phyloP scores from a whole-genome alignment of 1,140 invertebrate species.

The Meteorus sp. region DNA sequence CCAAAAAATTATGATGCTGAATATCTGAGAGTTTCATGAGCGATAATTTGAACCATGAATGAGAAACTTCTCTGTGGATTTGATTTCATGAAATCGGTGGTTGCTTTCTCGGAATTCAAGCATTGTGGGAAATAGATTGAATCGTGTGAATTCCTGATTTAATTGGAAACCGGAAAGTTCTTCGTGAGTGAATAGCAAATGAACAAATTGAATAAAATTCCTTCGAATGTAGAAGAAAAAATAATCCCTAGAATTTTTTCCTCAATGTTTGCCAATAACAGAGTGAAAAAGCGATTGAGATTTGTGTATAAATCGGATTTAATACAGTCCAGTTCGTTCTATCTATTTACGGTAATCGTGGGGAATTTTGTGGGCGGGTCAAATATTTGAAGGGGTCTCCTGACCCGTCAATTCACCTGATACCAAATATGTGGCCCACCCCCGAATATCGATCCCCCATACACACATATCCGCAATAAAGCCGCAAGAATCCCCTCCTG shows the following conservation, averaged over 20 bases:
- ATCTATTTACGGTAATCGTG: conserved; percentile 25
- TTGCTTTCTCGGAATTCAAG: no score
- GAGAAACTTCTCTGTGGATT: no score
- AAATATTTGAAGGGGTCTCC: conserved; percentile 26
- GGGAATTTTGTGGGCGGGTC: conserved; percentile 24
- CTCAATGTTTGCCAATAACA: background rate
- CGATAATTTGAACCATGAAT: no score
- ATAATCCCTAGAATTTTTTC: no score
- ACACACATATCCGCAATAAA: background rate
- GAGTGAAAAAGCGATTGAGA: background rate
- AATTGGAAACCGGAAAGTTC: no score
- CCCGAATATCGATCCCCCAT: background rate
- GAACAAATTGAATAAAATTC: background rate
- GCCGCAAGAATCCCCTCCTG: no score
- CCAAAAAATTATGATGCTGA: background rate
- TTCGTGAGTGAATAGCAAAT: background rate
- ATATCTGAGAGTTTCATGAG: no score
- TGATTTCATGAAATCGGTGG: no score
- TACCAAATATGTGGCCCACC: background rate
- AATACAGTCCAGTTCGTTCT: conserved; percentile 14
- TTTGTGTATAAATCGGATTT: conserved; percentile 16
- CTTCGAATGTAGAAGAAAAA: no score
- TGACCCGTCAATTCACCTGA: conserved; percentile 27
- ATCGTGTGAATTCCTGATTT: no score
- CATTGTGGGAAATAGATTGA: no score